Conservation (phyloP, 1,140 invertebrate species). For the Caerostris extrusa region DNA sequence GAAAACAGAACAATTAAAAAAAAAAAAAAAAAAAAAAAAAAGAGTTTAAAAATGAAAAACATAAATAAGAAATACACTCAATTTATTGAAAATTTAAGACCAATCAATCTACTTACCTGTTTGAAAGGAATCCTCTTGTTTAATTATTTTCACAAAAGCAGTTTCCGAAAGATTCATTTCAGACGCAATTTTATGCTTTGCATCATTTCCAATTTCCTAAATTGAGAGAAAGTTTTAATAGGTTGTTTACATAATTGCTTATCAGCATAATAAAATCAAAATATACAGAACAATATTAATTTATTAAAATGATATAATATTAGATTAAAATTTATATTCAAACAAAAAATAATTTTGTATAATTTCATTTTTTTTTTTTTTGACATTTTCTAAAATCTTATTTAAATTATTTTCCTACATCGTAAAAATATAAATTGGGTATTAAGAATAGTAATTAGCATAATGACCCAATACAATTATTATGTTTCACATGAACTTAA, state of each 20-base stretch:
- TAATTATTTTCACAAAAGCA: constrained; percentile 82
- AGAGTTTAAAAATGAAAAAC: not conserved
- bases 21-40: not conserved
- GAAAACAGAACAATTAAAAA: not conserved
- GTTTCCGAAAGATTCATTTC: constrained; percentile 86
- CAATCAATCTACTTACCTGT: not conserved
- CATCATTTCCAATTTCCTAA: constrained; percentile 64
- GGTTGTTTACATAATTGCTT: not conserved
- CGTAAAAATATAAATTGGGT: no score
- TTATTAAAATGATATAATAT: no score
- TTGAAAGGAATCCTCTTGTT: constrained; percentile 7
- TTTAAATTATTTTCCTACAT: no score
- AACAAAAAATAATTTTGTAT: no score
- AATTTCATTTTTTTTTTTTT: no score
- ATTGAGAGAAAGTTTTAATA: not conserved
- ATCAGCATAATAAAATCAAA: no score
- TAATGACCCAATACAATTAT: no score
- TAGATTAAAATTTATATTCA: no score
- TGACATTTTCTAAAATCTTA: no score
- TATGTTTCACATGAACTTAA: no score
- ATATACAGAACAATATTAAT: no score
- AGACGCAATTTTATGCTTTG: constrained; percentile 83
- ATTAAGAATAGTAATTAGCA: no score
- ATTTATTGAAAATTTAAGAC: not conserved
- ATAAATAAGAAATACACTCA: not conserved